These are phyloP conservation scores for Aleadryas rufinucha DNA, from an alignment of 2,113 vertebrate genomes.

Conservation along the genomic window DNA sequence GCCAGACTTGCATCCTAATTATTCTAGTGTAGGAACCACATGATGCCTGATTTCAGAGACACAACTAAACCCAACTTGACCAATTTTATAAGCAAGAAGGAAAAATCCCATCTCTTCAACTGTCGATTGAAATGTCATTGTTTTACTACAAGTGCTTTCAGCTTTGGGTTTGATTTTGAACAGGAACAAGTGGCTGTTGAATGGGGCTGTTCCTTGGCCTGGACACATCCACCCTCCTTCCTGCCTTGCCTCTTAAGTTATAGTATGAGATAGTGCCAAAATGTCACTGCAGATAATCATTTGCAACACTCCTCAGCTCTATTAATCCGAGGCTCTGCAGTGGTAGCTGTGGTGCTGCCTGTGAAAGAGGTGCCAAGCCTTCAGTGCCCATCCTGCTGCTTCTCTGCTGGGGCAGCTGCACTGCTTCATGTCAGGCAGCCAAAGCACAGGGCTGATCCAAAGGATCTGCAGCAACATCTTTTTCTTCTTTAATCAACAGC, in stretches of 20 bases:
- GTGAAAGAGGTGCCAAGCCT: neutral
- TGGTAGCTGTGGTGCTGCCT: neutral
- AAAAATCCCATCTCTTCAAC: neutral
- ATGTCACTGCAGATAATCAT: neutral
- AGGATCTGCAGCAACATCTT: neutral
- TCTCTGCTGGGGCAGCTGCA: neutral
- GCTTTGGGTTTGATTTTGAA: neutral
- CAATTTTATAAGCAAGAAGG: neutral
- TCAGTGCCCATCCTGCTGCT: neutral
- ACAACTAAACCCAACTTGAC: neutral
- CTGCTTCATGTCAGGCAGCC: neutral
- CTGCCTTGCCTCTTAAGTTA: neutral
- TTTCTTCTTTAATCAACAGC: neutral
- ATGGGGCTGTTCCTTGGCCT: neutral
- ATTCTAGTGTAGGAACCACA: neutral
- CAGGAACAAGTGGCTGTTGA: neutral
- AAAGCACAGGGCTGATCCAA: neutral
- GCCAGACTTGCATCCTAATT: neutral
- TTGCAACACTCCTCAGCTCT: neutral
- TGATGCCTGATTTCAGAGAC: neutral
- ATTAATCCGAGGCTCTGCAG: neutral
- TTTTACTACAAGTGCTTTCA: neutral
- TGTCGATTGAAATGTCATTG: neutral
- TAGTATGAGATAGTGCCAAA: neutral
- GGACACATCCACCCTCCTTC: neutral